phyloP scores from a whole-genome alignment of 1,140 invertebrate genomes.

The Saccostrea cuccullata region DNA sequence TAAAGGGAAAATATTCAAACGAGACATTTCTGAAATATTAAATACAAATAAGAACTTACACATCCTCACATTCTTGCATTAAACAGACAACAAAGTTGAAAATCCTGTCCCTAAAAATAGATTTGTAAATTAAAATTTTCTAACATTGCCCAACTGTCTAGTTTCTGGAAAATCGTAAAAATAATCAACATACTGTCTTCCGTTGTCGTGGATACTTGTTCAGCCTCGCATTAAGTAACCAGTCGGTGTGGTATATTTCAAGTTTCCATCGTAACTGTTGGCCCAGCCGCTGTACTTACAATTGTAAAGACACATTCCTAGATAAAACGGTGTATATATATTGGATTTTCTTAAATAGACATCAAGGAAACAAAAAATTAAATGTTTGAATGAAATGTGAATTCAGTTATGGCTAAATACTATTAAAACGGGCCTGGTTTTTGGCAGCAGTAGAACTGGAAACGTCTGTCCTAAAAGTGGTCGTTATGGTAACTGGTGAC shows the following conservation, averaged over 20 bases:
- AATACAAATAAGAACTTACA: background rate
- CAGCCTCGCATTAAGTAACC: slow-evolving; percentile 42
- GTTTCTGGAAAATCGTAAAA: too few species aligned
- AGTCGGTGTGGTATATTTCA: slow-evolving; percentile 32
- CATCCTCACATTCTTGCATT: background rate
- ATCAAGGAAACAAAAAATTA: too few species aligned
- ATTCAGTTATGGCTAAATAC: too few species aligned
- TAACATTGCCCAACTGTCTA: too few species aligned
- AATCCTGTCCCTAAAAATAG: slow-evolving; percentile 3
- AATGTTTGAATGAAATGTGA: too few species aligned
- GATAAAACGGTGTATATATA: too few species aligned
- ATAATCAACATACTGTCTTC: slow-evolving; percentile 31
- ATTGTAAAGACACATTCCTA: slow-evolving; percentile 31
- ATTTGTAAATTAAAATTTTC: too few species aligned
- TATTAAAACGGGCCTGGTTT: background rate
- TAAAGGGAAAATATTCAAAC: too few species aligned
- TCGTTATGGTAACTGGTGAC: slow-evolving; percentile 55
- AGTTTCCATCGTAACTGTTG: slow-evolving; percentile 46
- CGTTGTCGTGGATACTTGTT: slow-evolving; percentile 47
- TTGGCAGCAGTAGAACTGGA: slow-evolving; percentile 56
- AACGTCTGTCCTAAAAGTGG: slow-evolving; percentile 54
- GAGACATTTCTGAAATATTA: background rate
- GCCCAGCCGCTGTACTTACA: slow-evolving; percentile 23
- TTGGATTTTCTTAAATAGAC: too few species aligned
- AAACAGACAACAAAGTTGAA: slow-evolving; percentile 1